Conservation (phyloP, 1,140 invertebrate genomes). For the Ptiloglossa arizonensis region DNA sequence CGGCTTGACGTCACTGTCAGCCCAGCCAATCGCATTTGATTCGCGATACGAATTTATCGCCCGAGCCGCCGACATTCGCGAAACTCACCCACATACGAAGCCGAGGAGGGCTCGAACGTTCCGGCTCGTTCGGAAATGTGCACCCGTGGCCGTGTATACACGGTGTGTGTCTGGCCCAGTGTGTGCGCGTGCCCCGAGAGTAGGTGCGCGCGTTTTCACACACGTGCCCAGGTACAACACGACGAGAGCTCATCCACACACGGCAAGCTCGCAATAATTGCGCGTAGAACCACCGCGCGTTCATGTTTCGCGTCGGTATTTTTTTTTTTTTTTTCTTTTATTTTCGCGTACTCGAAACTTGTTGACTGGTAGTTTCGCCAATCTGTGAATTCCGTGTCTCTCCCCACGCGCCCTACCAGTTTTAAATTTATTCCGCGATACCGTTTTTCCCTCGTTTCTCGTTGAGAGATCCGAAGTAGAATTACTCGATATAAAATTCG, state of each 20-base stretch:
- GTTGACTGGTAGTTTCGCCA: too few relatives aligned
- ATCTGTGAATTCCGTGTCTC: too few relatives aligned
- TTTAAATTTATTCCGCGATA: too few relatives aligned
- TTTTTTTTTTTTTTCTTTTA: background rate
- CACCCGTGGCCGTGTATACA: background rate
- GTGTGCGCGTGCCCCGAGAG: too few relatives aligned
- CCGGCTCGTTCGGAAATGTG: background rate
- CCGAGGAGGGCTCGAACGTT: background rate
- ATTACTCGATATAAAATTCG: too few relatives aligned
- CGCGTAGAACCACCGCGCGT: background rate
- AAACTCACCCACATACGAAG: constrained; percentile 4
- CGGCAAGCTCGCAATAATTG: background rate
- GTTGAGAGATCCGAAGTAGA: too few relatives aligned
- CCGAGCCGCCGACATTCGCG: constrained; percentile 33
- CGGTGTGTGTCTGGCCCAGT: too few relatives aligned
- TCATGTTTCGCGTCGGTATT: background rate
- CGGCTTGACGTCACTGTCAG: constrained; percentile 46
- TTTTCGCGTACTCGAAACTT: background rate
- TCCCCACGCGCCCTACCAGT: too few relatives aligned
- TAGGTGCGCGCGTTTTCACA: background rate
- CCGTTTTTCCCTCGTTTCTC: too few relatives aligned
- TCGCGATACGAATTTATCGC: constrained; percentile 57
- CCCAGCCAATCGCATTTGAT: constrained; percentile 40
- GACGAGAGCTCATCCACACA: background rate
- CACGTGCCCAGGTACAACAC: too few relatives aligned